A percentile compares a stretch with the other conserved stretches of the same genome.
These are phyloP conservation scores for Mimas tiliae DNA, from an alignment of 2,888 invertebrate species.

Conservation along the genomic window DNA sequence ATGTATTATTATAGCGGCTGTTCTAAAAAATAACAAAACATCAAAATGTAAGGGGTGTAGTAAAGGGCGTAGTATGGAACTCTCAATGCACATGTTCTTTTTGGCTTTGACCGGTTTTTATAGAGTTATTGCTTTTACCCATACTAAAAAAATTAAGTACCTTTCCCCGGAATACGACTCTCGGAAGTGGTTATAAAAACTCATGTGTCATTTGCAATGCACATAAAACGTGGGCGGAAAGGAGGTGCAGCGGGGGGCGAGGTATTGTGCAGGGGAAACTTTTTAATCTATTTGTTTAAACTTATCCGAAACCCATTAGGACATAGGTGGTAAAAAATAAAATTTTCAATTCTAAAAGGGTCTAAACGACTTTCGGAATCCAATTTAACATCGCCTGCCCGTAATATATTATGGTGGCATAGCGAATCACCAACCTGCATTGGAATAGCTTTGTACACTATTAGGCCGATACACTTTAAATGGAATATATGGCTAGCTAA, in stretches of 20 bases:
- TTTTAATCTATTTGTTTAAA: not conserved
- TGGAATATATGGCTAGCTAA: no score
- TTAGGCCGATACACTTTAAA: no score
- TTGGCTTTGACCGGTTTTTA: not conserved
- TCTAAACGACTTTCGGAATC: no score
- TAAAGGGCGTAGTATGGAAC: no score
- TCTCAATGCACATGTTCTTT: no score
- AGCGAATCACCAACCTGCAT: no score
- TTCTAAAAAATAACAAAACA: no score
- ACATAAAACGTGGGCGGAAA: conserved; percentile 1
- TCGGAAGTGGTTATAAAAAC: not conserved
- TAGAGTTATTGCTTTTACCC: not conserved
- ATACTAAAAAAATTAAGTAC: not conserved
- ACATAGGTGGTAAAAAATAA: not conserved
- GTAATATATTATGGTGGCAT: no score
- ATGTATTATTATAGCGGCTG: no score
- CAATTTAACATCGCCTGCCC: no score
- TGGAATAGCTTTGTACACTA: no score
- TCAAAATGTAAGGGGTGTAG: no score
- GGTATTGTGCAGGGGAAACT: not conserved
- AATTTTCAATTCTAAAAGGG: not conserved
- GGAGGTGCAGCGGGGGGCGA: not conserved
- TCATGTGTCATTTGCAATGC: conserved; percentile 4
- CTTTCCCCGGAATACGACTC: not conserved
- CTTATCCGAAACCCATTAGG: not conserved